Conservation (phyloP, 2,888 invertebrate genomes). For the Platyscelio sp. region DNA sequence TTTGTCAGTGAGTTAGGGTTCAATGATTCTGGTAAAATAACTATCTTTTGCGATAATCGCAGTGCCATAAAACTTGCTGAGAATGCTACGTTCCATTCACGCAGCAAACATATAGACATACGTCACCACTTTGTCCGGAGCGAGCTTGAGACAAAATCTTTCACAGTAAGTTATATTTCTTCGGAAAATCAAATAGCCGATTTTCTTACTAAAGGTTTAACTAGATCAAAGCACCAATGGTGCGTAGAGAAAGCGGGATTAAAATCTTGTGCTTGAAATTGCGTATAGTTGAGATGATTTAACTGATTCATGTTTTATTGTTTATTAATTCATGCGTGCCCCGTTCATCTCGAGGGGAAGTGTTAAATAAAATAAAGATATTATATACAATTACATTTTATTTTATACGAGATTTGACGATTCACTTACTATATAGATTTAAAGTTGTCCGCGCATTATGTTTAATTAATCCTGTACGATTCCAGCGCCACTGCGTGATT, state of each 20-base stretch:
- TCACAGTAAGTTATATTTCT: not conserved
- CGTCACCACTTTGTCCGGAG: slow-evolving; percentile 29
- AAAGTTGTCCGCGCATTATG: no score
- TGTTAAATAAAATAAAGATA: not conserved
- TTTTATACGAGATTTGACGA: not conserved
- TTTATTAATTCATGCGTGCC: not conserved
- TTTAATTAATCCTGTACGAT: no score
- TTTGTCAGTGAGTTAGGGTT: slow-evolving; percentile 59
- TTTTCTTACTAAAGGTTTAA: slow-evolving; percentile 44
- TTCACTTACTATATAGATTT: no score
- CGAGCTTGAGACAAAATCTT: not conserved
- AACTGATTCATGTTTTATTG: not conserved
- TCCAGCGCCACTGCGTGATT: no score
- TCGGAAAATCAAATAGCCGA: slow-evolving; percentile 47
- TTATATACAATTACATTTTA: no score
- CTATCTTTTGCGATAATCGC: slow-evolving; percentile 54
- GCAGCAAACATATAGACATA: slow-evolving; percentile 52
- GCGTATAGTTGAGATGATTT: not conserved
- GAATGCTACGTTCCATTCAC: slow-evolving; percentile 11
- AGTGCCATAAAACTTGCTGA: slow-evolving; percentile 24
- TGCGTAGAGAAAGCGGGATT: not conserved
- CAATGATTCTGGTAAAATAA: slow-evolving; percentile 6
- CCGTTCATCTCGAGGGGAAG: not conserved
- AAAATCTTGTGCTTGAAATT: not conserved
- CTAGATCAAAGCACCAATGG: not conserved